Evolutionary conservation across 2,113 vertebrate species (phyloP).

Genomic region (Ailuropoda melanoleuca): DNA sequence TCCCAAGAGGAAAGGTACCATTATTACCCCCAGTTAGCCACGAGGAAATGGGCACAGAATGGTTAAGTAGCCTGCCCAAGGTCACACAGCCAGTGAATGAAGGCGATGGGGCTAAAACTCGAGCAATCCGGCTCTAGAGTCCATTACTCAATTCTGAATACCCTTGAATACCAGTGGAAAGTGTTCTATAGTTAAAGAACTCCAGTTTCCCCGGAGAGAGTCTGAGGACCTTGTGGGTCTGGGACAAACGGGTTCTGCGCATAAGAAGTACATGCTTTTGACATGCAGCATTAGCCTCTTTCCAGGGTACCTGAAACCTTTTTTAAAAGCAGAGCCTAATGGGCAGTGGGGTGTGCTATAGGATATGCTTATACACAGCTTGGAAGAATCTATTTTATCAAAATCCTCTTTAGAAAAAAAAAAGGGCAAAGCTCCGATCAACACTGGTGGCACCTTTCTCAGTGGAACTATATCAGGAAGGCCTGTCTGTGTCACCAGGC

Average conservation of each 20-base stretch:
- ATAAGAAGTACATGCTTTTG: neutral
- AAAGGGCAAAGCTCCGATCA: neutral
- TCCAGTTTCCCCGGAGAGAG: neutral
- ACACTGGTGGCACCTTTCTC: neutral
- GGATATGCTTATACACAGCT: neutral
- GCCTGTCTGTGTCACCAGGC: neutral
- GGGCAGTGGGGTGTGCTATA: neutral
- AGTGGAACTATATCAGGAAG: neutral
- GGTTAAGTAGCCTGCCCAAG: neutral
- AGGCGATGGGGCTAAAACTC: neutral
- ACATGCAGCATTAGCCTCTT: rapidly evolving
- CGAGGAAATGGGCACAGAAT: neutral
- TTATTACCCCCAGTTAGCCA: neutral
- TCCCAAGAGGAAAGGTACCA: neutral
- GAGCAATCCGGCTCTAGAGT: neutral
- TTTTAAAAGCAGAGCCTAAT: neutral
- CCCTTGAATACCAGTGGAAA: neutral
- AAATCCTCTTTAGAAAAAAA: neutral
- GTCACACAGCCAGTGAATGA: neutral
- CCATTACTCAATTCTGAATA: neutral
- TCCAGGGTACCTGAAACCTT: neutral
- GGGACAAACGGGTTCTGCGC: neutral
- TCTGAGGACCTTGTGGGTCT: neutral
- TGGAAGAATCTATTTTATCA: neutral
- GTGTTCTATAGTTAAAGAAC: neutral